These are phyloP conservation scores for Ciona savignyi DNA, from an alignment of 23 tunicate species.

Conservation along the genomic window DNA sequence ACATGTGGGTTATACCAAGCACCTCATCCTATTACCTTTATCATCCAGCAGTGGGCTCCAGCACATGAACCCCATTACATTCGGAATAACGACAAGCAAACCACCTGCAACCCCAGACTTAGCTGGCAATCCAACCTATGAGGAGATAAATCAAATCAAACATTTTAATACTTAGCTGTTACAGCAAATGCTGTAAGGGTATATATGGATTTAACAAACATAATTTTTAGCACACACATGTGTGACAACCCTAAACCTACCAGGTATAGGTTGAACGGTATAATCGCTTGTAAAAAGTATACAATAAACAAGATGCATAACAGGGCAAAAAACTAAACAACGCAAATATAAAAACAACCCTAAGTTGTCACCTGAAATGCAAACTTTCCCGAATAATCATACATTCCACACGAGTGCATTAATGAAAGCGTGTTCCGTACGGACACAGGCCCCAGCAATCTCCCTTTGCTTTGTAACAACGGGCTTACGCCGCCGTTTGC, in stretches of 20 bases:
- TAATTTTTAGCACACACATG: no score
- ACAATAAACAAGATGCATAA: no score
- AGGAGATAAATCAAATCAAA: not conserved
- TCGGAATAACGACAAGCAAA: constrained; percentile 63
- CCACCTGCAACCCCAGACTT: constrained; percentile 90
- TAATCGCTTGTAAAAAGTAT: no score
- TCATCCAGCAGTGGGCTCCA: constrained; percentile 63
- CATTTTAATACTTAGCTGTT: not conserved
- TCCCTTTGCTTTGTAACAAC: not conserved
- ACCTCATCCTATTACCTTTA: constrained; percentile 16
- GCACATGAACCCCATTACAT: constrained; percentile 79
- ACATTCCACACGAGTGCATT: constrained; percentile 90
- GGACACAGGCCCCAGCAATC: constrained; percentile 33
- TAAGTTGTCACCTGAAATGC: constrained; percentile 72
- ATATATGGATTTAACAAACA: no score
- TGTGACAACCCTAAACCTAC: no score
- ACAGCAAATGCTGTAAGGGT: no score
- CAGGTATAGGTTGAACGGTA: no score
- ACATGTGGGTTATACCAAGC: not conserved
- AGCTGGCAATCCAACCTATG: constrained; percentile 78
- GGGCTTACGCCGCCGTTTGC: constrained; percentile 90
- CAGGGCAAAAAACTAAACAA: no score
- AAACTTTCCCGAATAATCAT: constrained; percentile 78
- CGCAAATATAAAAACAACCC: no score
- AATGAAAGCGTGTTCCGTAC: constrained; percentile 66